A percentile compares a stretch with the other conserved stretches of the same genome.
phyloP scores from a whole-genome alignment of 2,888 invertebrate species.

The Luffia ferchaultella region DNA sequence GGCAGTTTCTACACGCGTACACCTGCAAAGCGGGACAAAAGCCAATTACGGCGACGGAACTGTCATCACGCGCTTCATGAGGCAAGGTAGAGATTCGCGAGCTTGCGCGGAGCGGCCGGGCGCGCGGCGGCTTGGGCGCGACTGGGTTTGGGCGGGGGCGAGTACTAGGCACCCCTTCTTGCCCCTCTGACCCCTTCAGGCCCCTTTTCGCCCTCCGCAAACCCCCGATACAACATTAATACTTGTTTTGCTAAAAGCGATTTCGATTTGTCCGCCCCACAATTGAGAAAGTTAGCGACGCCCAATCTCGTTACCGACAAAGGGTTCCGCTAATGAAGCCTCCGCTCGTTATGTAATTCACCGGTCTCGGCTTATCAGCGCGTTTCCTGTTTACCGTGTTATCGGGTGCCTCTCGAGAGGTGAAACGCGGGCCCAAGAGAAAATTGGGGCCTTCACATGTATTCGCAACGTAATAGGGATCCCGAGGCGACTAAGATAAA shows the following conservation, averaged over 20 bases:
- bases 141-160: conserved; percentile 53
- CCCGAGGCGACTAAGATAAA: too few relatives aligned
- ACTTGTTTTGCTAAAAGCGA: conserved; percentile 64
- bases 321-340: conserved; percentile 48
- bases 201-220: conserved; percentile 43
- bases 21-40: too few relatives aligned
- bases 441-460: too few relatives aligned
- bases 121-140: conserved; percentile 34
- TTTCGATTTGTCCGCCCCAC: conserved; percentile 61
- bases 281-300: conserved; percentile 51
- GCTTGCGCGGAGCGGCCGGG: conserved; percentile 4
- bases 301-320: conserved; percentile 59
- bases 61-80: conserved; percentile 2
- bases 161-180: too few relatives aligned
- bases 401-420: too few relatives aligned
- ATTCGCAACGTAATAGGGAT: too few relatives aligned
- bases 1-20: too few relatives aligned
- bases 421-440: too few relatives aligned
- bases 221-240: conserved; percentile 63
- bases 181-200: conserved; percentile 25
- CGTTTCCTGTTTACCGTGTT: too few relatives aligned
- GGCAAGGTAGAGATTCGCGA: too few relatives aligned
- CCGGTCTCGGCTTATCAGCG: too few relatives aligned
- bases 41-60: background rate
- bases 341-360: too few relatives aligned